Evolutionary conservation across 2,888 invertebrate genomes (phyloP).

Genomic region (Zygaena filipendulae): DNA sequence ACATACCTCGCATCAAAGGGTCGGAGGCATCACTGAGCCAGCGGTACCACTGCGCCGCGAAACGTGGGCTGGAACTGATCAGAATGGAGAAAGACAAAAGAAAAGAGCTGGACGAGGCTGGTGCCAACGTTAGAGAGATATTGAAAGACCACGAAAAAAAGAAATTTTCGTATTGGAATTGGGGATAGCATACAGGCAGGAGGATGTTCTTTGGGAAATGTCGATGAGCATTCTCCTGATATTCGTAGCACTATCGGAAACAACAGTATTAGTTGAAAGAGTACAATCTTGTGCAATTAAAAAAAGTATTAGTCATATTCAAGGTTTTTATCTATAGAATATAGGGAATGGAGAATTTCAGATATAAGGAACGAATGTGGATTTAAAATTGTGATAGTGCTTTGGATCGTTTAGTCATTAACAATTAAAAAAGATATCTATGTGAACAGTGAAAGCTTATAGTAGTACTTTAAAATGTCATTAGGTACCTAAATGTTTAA

Average conservation of each 20-base stretch:
- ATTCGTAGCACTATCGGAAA: background rate
- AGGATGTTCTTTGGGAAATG: conserved; percentile 62
- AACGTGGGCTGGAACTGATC: conserved; percentile 70
- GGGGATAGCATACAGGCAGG: conserved; percentile 68
- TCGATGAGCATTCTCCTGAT: conserved; percentile 54
- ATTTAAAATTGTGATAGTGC: no score
- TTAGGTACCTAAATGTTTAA: no score
- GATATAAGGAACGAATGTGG: no score
- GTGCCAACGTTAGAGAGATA: conserved; percentile 42
- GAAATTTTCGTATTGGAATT: conserved; percentile 58
- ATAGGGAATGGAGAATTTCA: no score
- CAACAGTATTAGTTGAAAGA: conserved; percentile 1
- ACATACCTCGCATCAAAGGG: conserved; percentile 75
- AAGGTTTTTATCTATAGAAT: no score
- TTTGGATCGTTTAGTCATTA: no score
- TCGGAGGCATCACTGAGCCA: conserved; percentile 76
- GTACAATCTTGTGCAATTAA: conserved; percentile 15
- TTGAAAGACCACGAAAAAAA: conserved; percentile 48
- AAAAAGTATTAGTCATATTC: conserved; percentile 5
- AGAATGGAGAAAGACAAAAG: conserved; percentile 65
- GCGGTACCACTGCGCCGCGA: conserved; percentile 74
- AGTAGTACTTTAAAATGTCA: no score
- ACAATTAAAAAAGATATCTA: no score
- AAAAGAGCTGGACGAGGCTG: conserved; percentile 45
- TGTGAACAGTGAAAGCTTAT: no score